These are phyloP conservation scores for Darevskia mixta DNA, from an alignment of 2,797 vertebrate genomes.

Conservation along the genomic window DNA sequence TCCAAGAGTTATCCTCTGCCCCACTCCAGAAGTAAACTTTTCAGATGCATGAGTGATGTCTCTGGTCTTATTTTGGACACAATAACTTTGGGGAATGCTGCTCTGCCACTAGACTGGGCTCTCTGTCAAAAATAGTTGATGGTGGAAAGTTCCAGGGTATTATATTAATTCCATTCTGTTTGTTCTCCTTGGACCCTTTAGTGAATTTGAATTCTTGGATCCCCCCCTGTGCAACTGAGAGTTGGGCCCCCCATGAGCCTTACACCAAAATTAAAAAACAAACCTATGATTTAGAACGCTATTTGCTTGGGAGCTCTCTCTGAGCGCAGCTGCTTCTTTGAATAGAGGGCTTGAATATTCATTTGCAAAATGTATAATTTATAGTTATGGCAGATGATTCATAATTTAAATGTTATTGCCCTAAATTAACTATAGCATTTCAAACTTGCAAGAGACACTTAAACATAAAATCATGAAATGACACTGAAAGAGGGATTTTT, in stretches of 20 bases:
- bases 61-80: background rate
- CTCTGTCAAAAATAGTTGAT: background rate
- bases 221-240: background rate
- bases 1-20: background rate
- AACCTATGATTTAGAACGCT: background rate
- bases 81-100: background rate
- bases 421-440: conserved; percentile 69
- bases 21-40: background rate
- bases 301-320: conserved; percentile 56
- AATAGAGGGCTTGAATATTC: conserved; percentile 67
- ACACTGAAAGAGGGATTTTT: background rate
- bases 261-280: conserved; percentile 51
- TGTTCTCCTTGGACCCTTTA: background rate
- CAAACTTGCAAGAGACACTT: conserved; percentile 57
- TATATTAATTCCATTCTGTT: conserved; percentile 11
- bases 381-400: conserved; percentile 70
- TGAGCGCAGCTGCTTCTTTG: conserved; percentile 69
- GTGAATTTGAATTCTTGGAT: background rate
- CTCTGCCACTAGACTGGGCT: background rate
- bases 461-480: conserved; percentile 50
- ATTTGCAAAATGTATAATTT: conserved; percentile 71
- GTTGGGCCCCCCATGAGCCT: background rate
- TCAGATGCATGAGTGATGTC: background rate
- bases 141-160: background rate
- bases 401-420: conserved; percentile 76